phyloP scores from a whole-genome alignment of 1,140 invertebrate genomes.

The Pomacea maculata region DNA sequence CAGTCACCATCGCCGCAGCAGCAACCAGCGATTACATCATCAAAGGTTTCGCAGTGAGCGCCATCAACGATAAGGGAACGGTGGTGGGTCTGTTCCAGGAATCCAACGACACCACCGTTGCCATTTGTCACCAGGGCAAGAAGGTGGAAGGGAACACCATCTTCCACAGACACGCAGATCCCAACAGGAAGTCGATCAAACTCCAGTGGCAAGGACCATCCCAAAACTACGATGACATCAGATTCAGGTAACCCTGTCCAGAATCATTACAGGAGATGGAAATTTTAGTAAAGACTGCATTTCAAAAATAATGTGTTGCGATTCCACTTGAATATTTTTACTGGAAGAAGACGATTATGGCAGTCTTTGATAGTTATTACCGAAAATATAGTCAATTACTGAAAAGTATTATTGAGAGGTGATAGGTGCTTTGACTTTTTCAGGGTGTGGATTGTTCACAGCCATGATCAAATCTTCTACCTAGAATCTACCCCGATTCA shows the following conservation, averaged over 20 bases:
- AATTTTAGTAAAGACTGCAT: too few relatives aligned
- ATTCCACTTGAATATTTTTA: background rate
- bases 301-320: background rate
- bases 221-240: conserved; percentile 15
- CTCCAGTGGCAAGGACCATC: conserved; percentile 8
- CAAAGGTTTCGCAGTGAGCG: conserved; percentile 12
- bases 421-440: background rate
- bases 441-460: conserved; percentile 19
- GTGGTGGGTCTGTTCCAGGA: conserved; percentile 9
- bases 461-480: conserved; percentile 17
- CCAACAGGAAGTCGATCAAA: conserved; percentile 11
- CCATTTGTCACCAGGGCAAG: background rate
- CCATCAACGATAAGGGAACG: conserved; percentile 9
- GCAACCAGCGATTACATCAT: background rate
- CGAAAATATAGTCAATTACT: background rate
- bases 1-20: too few relatives aligned
- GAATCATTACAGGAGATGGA: background rate
- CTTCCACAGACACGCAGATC: conserved; percentile 1
- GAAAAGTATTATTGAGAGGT: background rate
- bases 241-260: background rate
- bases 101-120: background rate
- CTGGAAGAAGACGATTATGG: background rate
- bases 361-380: background rate
- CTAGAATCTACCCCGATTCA: conserved; percentile 9
- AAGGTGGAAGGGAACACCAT: conserved; percentile 12